phyloP scores from a whole-genome alignment of 2,888 invertebrate species.

The Camptogramma bilineatum region DNA sequence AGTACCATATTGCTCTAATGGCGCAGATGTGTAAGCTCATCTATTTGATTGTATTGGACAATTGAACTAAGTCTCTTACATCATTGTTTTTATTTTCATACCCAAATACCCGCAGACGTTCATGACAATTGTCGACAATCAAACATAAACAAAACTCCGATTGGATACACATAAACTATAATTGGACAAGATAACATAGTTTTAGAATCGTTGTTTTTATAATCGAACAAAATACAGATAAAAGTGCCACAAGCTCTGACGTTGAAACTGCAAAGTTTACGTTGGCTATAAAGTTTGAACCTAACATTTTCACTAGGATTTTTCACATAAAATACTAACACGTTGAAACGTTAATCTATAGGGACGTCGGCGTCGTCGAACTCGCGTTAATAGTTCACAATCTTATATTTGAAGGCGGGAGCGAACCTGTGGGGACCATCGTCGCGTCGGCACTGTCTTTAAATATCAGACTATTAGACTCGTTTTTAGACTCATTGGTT shows the following conservation, averaged over 20 bases:
- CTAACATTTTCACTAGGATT: slow-evolving; percentile 47
- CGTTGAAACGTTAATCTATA: slow-evolving; percentile 51
- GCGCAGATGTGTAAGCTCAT: slow-evolving; percentile 1
- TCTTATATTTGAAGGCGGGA: slow-evolving; percentile 57
- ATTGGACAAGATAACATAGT: neutral
- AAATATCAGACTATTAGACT: neutral
- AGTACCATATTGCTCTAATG: neutral
- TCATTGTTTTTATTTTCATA: slow-evolving; percentile 13
- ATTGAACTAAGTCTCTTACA: slow-evolving; percentile 6
- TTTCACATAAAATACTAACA: slow-evolving; percentile 47
- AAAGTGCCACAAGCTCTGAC: slow-evolving; percentile 30
- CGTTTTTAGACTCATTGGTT: neutral
- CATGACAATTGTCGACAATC: slow-evolving; percentile 5
- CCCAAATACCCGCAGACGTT: slow-evolving; percentile 1
- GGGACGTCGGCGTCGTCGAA: slow-evolving; percentile 47
- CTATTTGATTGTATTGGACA: slow-evolving; percentile 5
- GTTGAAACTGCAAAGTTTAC: slow-evolving; percentile 43
- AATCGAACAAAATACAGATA: slow-evolving; percentile 38
- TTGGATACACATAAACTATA: neutral
- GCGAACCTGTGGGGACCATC: slow-evolving; percentile 57
- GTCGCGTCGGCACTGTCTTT: slow-evolving; percentile 1
- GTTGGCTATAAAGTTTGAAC: slow-evolving; percentile 47
- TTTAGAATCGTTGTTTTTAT: neutral
- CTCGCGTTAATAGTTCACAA: slow-evolving; percentile 65
- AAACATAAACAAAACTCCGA: slow-evolving; percentile 11